Conservation (phyloP, 2,888 invertebrate genomes). For the Coecobrya sp. region DNA sequence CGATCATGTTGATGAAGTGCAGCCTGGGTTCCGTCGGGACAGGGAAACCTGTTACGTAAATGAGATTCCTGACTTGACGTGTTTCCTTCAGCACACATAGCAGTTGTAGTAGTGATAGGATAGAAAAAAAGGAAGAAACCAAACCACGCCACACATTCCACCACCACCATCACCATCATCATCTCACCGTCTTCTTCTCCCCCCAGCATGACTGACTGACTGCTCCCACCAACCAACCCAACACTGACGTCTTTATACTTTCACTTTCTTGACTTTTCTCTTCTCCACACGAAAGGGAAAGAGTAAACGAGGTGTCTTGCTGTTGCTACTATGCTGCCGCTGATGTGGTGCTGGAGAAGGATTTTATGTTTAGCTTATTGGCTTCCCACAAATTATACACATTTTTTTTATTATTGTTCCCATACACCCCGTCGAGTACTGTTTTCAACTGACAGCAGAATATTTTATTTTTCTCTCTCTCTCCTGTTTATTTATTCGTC, state of each 20-base stretch:
- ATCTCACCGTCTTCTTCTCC: neutral
- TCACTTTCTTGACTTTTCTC: neutral
- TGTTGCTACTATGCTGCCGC: neutral
- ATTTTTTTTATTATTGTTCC: neutral
- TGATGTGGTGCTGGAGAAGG: neutral
- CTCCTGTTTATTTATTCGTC: neutral
- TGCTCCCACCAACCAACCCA: neutral
- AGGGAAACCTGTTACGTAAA: slow-evolving; percentile 86
- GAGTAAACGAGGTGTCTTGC: neutral
- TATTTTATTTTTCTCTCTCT: neutral
- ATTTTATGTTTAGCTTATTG: neutral
- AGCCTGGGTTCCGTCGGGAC: slow-evolving; percentile 66
- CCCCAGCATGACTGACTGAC: slow-evolving; percentile 30
- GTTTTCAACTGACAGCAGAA: neutral
- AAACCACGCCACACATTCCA: slow-evolving; percentile 27
- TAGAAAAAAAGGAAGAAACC: neutral
- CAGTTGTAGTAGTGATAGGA: neutral
- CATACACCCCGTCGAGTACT: neutral
- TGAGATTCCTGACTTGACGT: slow-evolving; percentile 84
- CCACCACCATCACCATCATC: neutral
- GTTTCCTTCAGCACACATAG: neutral
- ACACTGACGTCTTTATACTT: slow-evolving; percentile 16
- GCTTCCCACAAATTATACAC: slow-evolving; percentile 19
- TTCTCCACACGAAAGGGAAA: neutral
- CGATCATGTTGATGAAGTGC: slow-evolving; percentile 36